A percentile compares a stretch with the other conserved stretches of the same genome.
Conservation (phyloP, 1,140 invertebrate genomes). For the Pantala flavescens region DNA sequence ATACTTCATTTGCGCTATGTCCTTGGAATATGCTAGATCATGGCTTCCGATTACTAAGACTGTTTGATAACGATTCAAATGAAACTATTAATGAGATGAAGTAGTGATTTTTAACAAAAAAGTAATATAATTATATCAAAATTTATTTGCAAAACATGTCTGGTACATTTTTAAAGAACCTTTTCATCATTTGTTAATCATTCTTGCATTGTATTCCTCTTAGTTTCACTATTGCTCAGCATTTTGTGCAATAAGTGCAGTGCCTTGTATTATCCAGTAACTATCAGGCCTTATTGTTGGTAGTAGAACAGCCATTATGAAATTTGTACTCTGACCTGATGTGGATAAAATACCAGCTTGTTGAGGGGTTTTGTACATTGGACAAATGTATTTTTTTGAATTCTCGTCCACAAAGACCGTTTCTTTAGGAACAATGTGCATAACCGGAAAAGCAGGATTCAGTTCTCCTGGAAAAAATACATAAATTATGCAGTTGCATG, state of each 20-base stretch:
- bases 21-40: too few relatives aligned
- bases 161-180: not conserved
- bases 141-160: too few relatives aligned
- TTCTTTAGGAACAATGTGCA: slow-evolving; percentile 54
- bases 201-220: too few relatives aligned
- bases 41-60: too few relatives aligned
- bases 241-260: slow-evolving; percentile 64
- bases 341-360: slow-evolving; percentile 73
- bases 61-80: too few relatives aligned
- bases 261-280: slow-evolving; percentile 79
- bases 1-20: too few relatives aligned
- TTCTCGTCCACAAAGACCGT: slow-evolving; percentile 45
- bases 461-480: slow-evolving; percentile 49
- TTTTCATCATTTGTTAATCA: too few relatives aligned
- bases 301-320: slow-evolving; percentile 67
- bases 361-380: slow-evolving; percentile 76
- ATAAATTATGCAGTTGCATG: too few relatives aligned
- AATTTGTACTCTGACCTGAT: slow-evolving; percentile 82
- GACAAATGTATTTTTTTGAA: slow-evolving; percentile 58
- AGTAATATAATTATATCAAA: too few relatives aligned
- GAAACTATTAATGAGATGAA: too few relatives aligned
- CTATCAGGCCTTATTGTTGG: slow-evolving; percentile 45
- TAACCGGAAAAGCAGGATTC: slow-evolving; percentile 60
- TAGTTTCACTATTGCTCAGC: not conserved
- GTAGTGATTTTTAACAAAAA: too few relatives aligned